Percentiles rank a stretch among this genome's conserved stretches.
phyloP scores from a whole-genome alignment of 2,113 vertebrate species.

The Capreolus pygargus region DNA sequence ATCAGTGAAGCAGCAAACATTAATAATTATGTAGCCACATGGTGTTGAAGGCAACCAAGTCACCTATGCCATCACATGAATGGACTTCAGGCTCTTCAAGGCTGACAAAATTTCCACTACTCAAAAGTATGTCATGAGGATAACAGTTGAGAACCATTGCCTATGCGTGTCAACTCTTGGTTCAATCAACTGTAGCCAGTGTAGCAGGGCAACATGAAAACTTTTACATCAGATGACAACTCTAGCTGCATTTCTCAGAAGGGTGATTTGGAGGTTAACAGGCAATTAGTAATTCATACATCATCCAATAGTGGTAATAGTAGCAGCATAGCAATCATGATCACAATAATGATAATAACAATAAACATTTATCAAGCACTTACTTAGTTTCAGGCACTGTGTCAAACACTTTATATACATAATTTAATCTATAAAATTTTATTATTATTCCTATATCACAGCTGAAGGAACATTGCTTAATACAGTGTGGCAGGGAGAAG shows the following conservation, averaged over 20 bases:
- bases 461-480: background rate
- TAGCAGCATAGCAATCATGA: background rate
- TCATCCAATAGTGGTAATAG: background rate
- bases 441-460: conserved; percentile 15
- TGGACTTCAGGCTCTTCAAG: background rate
- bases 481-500: background rate
- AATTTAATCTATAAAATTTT: background rate
- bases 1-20: background rate
- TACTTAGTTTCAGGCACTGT: background rate
- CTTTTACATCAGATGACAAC: background rate
- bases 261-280: background rate
- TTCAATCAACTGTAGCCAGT: background rate
- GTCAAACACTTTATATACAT: background rate
- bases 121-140: background rate
- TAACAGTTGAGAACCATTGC: background rate
- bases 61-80: background rate
- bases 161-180: background rate
- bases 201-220: background rate
- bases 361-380: background rate
- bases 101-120: background rate
- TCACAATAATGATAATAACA: background rate
- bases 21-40: background rate
- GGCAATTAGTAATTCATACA: background rate
- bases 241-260: background rate
- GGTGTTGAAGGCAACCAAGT: background rate